A percentile compares a stretch with the other conserved stretches of the same genome.
phyloP scores from a whole-genome alignment of 23 tunicate genomes.

The Phallusia fumigata region DNA sequence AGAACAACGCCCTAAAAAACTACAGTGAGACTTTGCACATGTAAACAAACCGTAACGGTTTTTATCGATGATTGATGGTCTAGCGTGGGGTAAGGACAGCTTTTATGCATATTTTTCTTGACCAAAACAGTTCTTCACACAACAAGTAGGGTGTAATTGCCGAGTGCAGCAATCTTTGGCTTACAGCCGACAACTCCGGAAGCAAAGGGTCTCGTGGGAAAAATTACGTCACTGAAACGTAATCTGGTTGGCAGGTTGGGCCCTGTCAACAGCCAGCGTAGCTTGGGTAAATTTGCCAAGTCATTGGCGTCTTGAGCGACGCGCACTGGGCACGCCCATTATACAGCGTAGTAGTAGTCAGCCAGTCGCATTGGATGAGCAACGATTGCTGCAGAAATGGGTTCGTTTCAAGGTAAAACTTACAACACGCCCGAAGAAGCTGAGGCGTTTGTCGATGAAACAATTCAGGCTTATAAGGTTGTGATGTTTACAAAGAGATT shows the following conservation, averaged over 20 bases:
- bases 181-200: background rate
- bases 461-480: slow-evolving; percentile 30
- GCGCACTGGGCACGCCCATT: background rate
- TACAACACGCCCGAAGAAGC: slow-evolving; percentile 45
- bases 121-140: too few species aligned
- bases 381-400: slow-evolving; percentile 16
- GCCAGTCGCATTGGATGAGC: background rate
- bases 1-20: too few species aligned
- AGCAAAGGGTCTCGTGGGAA: background rate
- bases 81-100: too few species aligned
- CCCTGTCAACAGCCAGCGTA: background rate
- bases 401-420: slow-evolving; percentile 29
- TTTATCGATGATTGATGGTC: too few species aligned
- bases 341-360: background rate
- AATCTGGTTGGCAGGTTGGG: too few species aligned
- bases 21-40: too few species aligned
- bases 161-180: too few species aligned
- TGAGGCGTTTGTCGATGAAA: slow-evolving; percentile 38
- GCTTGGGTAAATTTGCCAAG: slow-evolving; percentile 3
- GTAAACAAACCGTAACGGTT: too few species aligned
- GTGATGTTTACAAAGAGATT: slow-evolving; percentile 52
- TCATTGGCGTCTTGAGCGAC: background rate
- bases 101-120: too few species aligned
- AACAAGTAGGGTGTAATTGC: too few species aligned
- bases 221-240: background rate